Conservation (phyloP, 2,113 vertebrate genomes). For the Neogobius melanostomus region DNA sequence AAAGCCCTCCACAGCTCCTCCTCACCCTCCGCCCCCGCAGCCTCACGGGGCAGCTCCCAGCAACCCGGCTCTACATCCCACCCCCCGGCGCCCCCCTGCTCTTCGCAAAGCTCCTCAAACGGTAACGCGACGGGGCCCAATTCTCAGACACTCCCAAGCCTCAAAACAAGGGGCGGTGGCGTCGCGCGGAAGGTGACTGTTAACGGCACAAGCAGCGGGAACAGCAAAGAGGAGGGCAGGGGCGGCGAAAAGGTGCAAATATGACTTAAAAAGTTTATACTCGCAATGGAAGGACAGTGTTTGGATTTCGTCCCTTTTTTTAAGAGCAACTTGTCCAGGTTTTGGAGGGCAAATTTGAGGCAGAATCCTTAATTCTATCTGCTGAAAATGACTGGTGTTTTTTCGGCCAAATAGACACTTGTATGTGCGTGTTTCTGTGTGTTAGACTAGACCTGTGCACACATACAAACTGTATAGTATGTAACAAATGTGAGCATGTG, state of each 20-base stretch:
- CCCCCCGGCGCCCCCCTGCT: constrained; percentile 54
- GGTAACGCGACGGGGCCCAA: constrained; percentile 69
- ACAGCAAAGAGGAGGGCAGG: constrained; percentile 61
- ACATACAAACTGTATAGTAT: constrained; percentile 74
- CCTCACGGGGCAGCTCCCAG: constrained; percentile 75
- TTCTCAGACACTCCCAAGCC: constrained; percentile 78
- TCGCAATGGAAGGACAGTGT: constrained; percentile 57
- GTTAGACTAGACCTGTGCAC: constrained; percentile 72
- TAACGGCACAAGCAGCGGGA: constrained; percentile 70
- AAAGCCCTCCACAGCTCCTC: constrained; percentile 85
- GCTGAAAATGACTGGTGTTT: constrained; percentile 48
- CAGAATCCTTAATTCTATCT: constrained; percentile 28
- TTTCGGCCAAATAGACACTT: constrained; percentile 68
- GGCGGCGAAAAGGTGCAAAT: constrained; percentile 67
- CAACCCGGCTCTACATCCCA: constrained; percentile 76
- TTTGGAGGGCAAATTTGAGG: constrained; percentile 30
- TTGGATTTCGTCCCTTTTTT: constrained; percentile 50
- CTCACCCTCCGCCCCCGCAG: constrained; percentile 67
- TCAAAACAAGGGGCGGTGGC: constrained; percentile 72
- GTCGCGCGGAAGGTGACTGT: constrained; percentile 83
- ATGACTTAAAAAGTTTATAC: constrained; percentile 71
- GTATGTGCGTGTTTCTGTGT: constrained; percentile 55
- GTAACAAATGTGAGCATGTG: constrained; percentile 75
- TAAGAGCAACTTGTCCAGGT: constrained; percentile 24
- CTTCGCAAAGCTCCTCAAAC: constrained; percentile 71